Base-by-base conservation (phyloP, 2,797 vertebrate genomes). In the Diceros bicornis region DNA sequence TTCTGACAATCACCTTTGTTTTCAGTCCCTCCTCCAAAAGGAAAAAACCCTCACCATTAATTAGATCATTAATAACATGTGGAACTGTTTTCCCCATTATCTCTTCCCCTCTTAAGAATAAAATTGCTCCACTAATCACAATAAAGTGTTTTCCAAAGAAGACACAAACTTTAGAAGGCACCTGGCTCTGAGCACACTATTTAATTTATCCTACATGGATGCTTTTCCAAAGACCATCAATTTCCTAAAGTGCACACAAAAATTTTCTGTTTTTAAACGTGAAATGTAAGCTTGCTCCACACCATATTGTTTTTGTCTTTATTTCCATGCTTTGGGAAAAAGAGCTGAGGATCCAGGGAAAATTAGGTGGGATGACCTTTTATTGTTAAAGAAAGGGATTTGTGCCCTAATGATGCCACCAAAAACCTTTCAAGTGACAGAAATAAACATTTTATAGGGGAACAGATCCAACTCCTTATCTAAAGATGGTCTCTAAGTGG, bases 71-170 rank as follows among this genome's bases (percentile, higher is more conserved):
- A 96, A 92, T 98, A 98, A 98, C 69, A 92, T 7, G 78, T 89
- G 96, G 90, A 95, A 97, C 89, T 90, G 74, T 95, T 83, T 96
- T 95, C 92, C 66, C 93, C 81, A 52, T 86, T 97, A 95, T 95
- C 96, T 41, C 71, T 57, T 90, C 91, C 87, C 79, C 82, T 47
- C 83, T 25, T 57, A 78, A 96, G 98, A 98, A 97, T 96, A 97
- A 90, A 92, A 94, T 84, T 59, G 88, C 72, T 98, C 90, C 68
- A 79, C 92, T 94, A 69, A 97, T 91, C 72, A 98, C 93, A 98
- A 91, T 89, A 81, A 98, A 92, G 96, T 91, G 81, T 97, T 98
- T 98, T 97, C 96, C 96, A 50, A 89, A 97, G 97, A 92, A 91
- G 94, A 72, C 69, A 77, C 71, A 32, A 79, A 93, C 93, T 94